These are phyloP conservation scores for Xestia c-nigrum DNA, from an alignment of 2,888 invertebrate genomes.

Conservation along the genomic window DNA sequence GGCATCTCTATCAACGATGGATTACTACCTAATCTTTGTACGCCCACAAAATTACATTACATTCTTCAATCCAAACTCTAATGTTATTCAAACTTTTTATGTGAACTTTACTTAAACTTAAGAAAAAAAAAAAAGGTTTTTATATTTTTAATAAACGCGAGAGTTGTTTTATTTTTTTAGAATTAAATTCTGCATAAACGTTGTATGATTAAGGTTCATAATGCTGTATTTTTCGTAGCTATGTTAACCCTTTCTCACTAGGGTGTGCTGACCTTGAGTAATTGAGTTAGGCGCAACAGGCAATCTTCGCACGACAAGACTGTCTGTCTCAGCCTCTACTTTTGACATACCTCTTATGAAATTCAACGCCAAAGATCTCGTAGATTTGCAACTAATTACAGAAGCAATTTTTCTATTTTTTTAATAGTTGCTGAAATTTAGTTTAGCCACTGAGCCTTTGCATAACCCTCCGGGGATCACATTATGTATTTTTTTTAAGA, in stretches of 20 bases:
- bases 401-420: neutral
- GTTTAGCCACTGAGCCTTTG: neutral
- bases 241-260: conserved; percentile 4
- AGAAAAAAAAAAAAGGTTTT: neutral
- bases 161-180: neutral
- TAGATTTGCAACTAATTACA: neutral
- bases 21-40: neutral
- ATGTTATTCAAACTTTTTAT: neutral
- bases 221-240: conserved; percentile 12
- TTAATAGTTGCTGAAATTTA: neutral
- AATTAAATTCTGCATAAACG: neutral
- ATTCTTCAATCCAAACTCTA: conserved; percentile 7
- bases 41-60: conserved; percentile 8
- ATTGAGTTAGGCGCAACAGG: conserved; percentile 40
- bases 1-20: conserved; percentile 1
- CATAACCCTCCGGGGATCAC: neutral
- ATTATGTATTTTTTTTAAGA: neutral
- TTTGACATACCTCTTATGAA: neutral
- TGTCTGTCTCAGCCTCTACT: neutral
- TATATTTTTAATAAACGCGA: neutral
- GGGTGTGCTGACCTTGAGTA: conserved; percentile 14
- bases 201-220: neutral
- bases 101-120: conserved; percentile 8
- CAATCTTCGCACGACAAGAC: conserved; percentile 1
- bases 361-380: neutral